phyloP scores from a whole-genome alignment of 2,113 vertebrate species.

The Hepsetus odoe region DNA sequence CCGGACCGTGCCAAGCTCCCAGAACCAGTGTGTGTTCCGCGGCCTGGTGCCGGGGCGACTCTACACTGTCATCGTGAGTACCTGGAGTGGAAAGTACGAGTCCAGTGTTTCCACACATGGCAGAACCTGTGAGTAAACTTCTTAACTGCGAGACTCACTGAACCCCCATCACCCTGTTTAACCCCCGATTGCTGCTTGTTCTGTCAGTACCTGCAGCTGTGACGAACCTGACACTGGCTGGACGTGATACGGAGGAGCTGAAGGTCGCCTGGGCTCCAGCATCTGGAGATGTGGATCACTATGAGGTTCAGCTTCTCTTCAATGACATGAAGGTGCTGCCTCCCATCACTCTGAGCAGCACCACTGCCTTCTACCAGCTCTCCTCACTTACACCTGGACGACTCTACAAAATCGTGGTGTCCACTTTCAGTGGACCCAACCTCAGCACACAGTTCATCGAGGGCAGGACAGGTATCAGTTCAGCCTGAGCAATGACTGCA shows the following conservation, averaged over 20 bases:
- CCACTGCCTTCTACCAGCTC: conserved; percentile 77
- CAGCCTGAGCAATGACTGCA: too few relatives aligned
- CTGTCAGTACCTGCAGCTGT: conserved; percentile 87
- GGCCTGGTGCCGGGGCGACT: conserved; percentile 86
- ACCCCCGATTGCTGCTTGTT: background rate
- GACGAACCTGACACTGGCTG: conserved; percentile 75
- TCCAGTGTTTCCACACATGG: conserved; percentile 84
- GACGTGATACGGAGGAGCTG: conserved; percentile 82
- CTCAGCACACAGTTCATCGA: conserved; percentile 88
- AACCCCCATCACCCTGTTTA: too few relatives aligned
- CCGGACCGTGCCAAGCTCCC: conserved; percentile 76
- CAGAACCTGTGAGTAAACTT: conserved; percentile 86
- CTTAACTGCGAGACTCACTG: background rate
- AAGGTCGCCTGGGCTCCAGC: conserved; percentile 83
- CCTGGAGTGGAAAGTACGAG: conserved; percentile 87
- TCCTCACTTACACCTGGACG: conserved; percentile 91
- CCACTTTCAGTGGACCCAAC: conserved; percentile 91
- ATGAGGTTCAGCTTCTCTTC: conserved; percentile 93
- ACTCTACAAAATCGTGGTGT: conserved; percentile 91
- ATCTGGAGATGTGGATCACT: conserved; percentile 91
- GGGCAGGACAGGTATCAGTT: conserved; percentile 84
- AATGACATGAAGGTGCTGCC: conserved; percentile 96
- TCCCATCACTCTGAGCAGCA: conserved; percentile 84
- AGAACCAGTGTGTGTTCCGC: conserved; percentile 87
- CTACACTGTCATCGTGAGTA: conserved; percentile 90